Conservation (phyloP, 2,113 vertebrate species). For the Fregata magnificens region DNA sequence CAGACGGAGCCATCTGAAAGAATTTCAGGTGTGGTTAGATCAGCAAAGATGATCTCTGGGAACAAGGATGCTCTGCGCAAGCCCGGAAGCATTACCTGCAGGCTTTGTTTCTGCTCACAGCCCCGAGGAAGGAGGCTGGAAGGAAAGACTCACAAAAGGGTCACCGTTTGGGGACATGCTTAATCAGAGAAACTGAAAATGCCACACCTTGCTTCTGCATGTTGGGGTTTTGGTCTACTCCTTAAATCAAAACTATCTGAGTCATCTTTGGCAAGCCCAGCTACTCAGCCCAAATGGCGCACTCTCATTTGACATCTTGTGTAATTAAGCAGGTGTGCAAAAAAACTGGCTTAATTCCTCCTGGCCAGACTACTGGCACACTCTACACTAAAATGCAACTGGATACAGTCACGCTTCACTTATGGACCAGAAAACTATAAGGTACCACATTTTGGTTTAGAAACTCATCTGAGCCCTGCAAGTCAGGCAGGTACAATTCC, state of each 20-base stretch:
- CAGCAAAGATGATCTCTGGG: neutral
- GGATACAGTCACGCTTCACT: neutral
- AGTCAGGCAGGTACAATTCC: neutral
- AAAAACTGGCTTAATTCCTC: neutral
- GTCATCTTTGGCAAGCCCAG: conserved; percentile 12
- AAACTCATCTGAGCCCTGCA: neutral
- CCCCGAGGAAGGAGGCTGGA: neutral
- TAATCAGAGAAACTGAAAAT: neutral
- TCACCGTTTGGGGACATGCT: neutral
- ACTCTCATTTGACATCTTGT: neutral
- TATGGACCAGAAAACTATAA: neutral
- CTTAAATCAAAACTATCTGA: neutral
- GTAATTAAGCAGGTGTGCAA: neutral
- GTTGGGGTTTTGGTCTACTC: neutral
- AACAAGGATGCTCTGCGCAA: neutral
- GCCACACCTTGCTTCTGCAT: neutral
- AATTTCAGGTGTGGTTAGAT: neutral
- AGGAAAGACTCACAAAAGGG: neutral
- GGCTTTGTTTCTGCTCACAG: neutral
- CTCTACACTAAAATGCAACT: neutral
- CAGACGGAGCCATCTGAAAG: neutral
- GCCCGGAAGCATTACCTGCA: neutral
- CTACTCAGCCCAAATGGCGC: neutral
- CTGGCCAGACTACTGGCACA: neutral
- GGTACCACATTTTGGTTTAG: neutral